These are phyloP conservation scores for Ectropis grisescens DNA, from an alignment of 1,140 invertebrate species.

Conservation along the genomic window DNA sequence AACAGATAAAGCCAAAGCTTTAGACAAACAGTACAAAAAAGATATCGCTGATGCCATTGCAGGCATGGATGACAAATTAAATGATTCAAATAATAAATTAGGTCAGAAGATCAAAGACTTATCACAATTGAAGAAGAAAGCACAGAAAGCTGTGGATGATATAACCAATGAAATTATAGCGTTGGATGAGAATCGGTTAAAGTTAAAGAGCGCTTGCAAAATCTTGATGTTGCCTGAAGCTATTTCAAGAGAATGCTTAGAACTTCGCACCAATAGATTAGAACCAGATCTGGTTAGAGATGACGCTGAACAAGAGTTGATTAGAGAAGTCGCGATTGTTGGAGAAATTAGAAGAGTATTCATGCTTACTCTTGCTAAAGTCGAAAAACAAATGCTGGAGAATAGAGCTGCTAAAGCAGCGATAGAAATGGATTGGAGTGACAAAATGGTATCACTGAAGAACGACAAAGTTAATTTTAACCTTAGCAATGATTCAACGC, in stretches of 20 bases:
- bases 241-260: constrained; percentile 80
- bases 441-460: constrained; percentile 84
- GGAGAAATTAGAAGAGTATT: constrained; percentile 75
- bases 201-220: constrained; percentile 74
- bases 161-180: constrained; percentile 78
- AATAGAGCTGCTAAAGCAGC: constrained; percentile 83
- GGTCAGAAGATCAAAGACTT: constrained; percentile 73
- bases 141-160: constrained; percentile 73
- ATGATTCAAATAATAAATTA: constrained; percentile 73
- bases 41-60: constrained; percentile 59
- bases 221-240: constrained; percentile 77
- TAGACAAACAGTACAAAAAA: constrained; percentile 29
- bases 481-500: constrained; percentile 73
- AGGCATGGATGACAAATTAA: constrained; percentile 72
- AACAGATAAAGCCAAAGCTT: constrained; percentile 36
- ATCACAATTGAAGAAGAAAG: constrained; percentile 75
- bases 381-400: constrained; percentile 80
- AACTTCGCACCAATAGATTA: constrained; percentile 79
- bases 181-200: constrained; percentile 72
- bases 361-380: constrained; percentile 73
- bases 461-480: constrained; percentile 76
- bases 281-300: constrained; percentile 87
- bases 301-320: constrained; percentile 84
- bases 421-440: constrained; percentile 89
- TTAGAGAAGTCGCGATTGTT: constrained; percentile 79